These are phyloP conservation scores for Pithys albifrons DNA, from an alignment of 2,113 vertebrate genomes.

Conservation along the genomic window DNA sequence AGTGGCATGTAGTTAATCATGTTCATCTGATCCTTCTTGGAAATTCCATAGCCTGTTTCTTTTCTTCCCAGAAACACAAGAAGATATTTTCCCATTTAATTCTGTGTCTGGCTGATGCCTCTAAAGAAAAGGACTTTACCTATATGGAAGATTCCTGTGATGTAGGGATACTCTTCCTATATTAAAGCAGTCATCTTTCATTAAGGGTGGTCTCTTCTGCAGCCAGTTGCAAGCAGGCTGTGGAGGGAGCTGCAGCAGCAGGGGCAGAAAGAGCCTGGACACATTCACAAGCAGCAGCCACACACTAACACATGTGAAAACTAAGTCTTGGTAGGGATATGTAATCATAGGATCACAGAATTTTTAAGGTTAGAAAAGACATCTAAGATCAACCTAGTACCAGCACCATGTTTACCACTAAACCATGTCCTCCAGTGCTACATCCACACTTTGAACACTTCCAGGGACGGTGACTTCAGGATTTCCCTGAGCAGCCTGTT, in stretches of 20 bases:
- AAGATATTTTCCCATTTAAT: not conserved
- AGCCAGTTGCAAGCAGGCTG: not conserved
- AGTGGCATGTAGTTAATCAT: not conserved
- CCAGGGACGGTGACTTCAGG: fast-evolving
- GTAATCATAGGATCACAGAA: not conserved
- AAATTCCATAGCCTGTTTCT: not conserved
- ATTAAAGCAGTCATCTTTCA: not conserved
- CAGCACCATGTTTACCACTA: not conserved
- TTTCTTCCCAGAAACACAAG: not conserved
- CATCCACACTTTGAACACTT: not conserved
- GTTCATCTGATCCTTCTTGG: not conserved
- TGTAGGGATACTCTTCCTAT: not conserved
- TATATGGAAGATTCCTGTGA: not conserved
- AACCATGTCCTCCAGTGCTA: not conserved
- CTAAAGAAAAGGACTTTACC: not conserved
- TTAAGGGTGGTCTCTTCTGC: not conserved
- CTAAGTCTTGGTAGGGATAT: not conserved
- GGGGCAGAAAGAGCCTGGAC: not conserved
- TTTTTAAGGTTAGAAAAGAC: not conserved
- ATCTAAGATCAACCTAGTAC: not conserved
- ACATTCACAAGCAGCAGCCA: not conserved
- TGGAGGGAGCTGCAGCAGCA: not conserved
- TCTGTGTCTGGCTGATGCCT: not conserved
- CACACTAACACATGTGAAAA: not conserved
- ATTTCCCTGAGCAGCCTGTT: not conserved